Evolutionary conservation across 2,113 vertebrate genomes (phyloP), one percentile per base, ranked within the genome.

Genomic region (Ptyas mucosa): DNA sequence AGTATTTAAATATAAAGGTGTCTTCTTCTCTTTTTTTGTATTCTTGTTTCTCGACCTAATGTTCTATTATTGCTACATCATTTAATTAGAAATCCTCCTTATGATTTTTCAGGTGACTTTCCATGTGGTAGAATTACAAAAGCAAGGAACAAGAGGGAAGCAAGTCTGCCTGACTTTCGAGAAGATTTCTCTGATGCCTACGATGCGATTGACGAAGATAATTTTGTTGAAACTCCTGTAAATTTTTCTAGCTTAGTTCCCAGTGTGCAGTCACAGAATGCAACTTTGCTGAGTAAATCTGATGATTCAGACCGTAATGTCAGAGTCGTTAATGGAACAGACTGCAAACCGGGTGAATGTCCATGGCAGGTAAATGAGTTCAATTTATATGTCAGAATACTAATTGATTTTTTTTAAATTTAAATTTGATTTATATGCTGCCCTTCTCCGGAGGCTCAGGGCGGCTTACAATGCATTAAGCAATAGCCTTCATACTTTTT

Each of bases 351-450:
- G 0, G 99, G 99, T 2, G 97, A 99, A 23, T 99, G 99, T 91
- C 99, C 99, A 0, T 99, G 99, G 99, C 99, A 99, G 99, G 99
- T 99, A 97, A 46, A 12, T 69, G 14, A 18, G 2, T 43, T 8
- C 55, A 21, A 53, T 54, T 15, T 34, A 85, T 49, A 52, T 9
- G 46, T 64, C 91, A 0, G 14, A 29, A 34, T 52, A 11, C 8
- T 46, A 5, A 57, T 51, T 49, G 64, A 53, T 86, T n/a, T n/a
- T n/a, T n/a, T n/a, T n/a, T n/a, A n/a, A n/a, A n/a, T n/a, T n/a
- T n/a, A n/a, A n/a, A n/a, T n/a, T n/a, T n/a, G n/a, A n/a, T n/a
- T n/a, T n/a, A n/a, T n/a, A n/a, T n/a, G n/a, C n/a, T n/a, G n/a
- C n/a, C n/a, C n/a, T n/a, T n/a, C n/a, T n/a, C n/a, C n/a, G n/a